phyloP scores from a whole-genome alignment of 2,888 invertebrate species.

The Dastarcus helophoroides region DNA sequence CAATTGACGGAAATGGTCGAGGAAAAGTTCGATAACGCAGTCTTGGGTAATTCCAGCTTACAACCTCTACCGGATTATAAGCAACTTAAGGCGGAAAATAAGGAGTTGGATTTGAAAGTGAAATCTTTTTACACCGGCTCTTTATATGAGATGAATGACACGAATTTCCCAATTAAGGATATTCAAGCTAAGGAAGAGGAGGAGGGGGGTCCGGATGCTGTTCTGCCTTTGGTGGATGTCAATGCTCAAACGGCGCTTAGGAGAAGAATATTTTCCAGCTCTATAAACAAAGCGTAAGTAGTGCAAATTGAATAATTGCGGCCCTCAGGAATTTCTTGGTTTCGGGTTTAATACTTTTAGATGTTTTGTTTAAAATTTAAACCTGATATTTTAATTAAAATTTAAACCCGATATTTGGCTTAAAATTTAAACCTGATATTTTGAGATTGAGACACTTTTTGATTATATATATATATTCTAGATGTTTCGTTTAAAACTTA shows the following conservation, averaged over 20 bases:
- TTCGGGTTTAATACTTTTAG: too few relatives aligned
- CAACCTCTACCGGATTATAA: slow-evolving; percentile 52
- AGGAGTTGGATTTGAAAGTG: slow-evolving; percentile 52
- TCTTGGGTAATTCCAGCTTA: slow-evolving; percentile 12
- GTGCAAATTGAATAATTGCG: too few relatives aligned
- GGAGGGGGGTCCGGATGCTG: slow-evolving; percentile 32
- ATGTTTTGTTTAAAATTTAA: too few relatives aligned
- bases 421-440: too few relatives aligned
- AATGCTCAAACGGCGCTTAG: slow-evolving; percentile 56
- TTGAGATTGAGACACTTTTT: too few relatives aligned
- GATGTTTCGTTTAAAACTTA: too few relatives aligned
- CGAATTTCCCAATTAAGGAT: slow-evolving; percentile 19
- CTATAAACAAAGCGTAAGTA: slow-evolving; percentile 49
- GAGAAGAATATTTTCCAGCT: slow-evolving; percentile 55
- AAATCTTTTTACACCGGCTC: slow-evolving; percentile 50
- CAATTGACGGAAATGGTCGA: slow-evolving; percentile 53
- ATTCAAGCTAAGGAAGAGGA: slow-evolving; percentile 19
- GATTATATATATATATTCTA: too few relatives aligned
- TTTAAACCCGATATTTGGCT: too few relatives aligned
- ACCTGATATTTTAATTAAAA: too few relatives aligned
- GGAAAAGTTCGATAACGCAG: slow-evolving; percentile 38
- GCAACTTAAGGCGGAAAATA: slow-evolving; percentile 49
- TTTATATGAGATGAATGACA: slow-evolving; percentile 32
- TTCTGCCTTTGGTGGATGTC: slow-evolving; percentile 54
- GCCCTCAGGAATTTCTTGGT: too few relatives aligned